These are phyloP conservation scores for Sapayoa aenigma DNA, from an alignment of 2,113 vertebrate genomes.

Conservation along the genomic window DNA sequence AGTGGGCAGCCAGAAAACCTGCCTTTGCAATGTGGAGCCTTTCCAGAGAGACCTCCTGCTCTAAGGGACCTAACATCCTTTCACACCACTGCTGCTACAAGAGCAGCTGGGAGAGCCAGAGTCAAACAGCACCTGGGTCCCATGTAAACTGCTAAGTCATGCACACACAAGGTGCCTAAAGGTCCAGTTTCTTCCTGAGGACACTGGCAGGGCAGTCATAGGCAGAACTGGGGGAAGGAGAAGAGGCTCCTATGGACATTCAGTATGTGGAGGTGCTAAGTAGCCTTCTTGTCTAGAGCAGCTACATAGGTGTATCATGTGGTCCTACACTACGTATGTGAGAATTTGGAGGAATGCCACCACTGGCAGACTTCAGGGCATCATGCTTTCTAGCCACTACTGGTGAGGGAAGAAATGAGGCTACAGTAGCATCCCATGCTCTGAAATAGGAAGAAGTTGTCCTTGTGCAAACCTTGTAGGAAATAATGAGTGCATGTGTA, in stretches of 20 bases:
- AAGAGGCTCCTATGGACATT: neutral
- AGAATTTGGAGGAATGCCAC: neutral
- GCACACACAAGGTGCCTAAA: neutral
- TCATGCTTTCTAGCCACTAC: neutral
- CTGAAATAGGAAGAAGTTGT: neutral
- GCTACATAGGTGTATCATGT: neutral
- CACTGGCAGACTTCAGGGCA: neutral
- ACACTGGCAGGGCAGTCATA: neutral
- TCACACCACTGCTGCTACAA: neutral
- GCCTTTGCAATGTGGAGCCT: neutral
- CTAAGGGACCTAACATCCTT: neutral
- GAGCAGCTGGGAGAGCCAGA: neutral
- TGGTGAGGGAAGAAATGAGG: neutral
- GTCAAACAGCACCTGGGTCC: rapidly evolving
- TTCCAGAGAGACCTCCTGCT: neutral
- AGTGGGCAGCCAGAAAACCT: neutral
- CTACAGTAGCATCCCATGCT: neutral
- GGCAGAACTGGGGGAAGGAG: neutral
- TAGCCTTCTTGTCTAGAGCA: neutral
- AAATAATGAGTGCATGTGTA: neutral
- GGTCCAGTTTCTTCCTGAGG: neutral
- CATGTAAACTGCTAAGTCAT: neutral
- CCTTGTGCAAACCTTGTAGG: neutral
- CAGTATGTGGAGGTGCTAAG: neutral
- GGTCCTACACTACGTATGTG: neutral